Conservation (phyloP, 1,140 invertebrate genomes). For the Penaeus vannamei region DNA sequence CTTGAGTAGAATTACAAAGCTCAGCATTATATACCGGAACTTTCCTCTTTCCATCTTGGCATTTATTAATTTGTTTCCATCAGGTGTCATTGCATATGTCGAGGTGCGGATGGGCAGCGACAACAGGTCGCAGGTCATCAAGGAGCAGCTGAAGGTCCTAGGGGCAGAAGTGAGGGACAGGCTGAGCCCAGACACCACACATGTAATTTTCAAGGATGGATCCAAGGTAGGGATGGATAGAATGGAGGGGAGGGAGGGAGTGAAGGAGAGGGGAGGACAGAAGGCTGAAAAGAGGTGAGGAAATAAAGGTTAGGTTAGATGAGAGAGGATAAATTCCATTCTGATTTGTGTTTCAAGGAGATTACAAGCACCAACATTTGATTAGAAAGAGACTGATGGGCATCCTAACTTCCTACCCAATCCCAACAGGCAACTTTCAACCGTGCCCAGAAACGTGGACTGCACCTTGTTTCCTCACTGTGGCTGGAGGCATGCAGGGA, state of each 20-base stretch:
- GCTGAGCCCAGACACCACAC: slow-evolving; percentile 47
- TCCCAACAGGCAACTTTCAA: slow-evolving; percentile 44
- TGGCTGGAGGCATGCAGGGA: slow-evolving; percentile 60
- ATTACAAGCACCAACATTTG: neutral
- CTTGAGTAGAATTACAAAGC: too few species aligned
- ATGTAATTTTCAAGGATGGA: slow-evolving; percentile 60
- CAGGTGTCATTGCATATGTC: slow-evolving; percentile 55
- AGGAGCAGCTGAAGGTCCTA: slow-evolving; percentile 53
- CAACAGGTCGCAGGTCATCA: slow-evolving; percentile 54
- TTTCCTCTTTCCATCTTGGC: neutral
- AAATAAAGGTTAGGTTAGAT: too few species aligned
- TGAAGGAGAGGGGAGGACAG: neutral
- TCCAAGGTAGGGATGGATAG: slow-evolving; percentile 35
- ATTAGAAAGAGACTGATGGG: neutral
- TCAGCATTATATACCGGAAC: too few species aligned
- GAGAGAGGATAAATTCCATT: too few species aligned
- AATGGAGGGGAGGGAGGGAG: neutral
- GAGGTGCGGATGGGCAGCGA: slow-evolving; percentile 56
- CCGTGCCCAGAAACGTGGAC: slow-evolving; percentile 44
- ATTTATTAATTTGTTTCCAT: neutral
- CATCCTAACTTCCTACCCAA: neutral
- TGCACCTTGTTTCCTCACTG: slow-evolving; percentile 58
- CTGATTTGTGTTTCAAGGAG: neutral
- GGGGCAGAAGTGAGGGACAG: slow-evolving; percentile 50
- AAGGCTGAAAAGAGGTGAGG: too few species aligned